phyloP scores from a whole-genome alignment of 2,113 vertebrate species.

The Gadus macrocephalus region DNA sequence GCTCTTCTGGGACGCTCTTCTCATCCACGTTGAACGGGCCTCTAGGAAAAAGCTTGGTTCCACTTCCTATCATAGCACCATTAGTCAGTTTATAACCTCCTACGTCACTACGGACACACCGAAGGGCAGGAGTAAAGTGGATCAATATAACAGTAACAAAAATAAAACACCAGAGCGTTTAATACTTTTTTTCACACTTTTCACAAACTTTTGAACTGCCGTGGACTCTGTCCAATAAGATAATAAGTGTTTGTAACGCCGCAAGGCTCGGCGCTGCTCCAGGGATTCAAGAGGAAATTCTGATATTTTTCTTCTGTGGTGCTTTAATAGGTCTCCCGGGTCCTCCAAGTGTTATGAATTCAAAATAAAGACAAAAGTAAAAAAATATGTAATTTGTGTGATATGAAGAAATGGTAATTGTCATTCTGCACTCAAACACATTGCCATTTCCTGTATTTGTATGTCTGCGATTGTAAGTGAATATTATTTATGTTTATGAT shows the following conservation, averaged over 20 bases:
- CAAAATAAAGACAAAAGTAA: slow-evolving; percentile 47
- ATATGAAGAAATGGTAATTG: slow-evolving; percentile 44
- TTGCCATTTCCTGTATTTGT: too few relatives aligned
- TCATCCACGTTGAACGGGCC: too few relatives aligned
- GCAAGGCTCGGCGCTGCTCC: slow-evolving; percentile 52
- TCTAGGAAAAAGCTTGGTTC: neutral
- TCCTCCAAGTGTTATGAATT: slow-evolving; percentile 49
- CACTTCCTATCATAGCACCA: neutral
- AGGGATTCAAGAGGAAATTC: slow-evolving; percentile 72
- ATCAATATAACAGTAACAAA: slow-evolving; percentile 48
- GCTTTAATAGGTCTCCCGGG: slow-evolving; percentile 77
- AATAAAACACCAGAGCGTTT: slow-evolving; percentile 20
- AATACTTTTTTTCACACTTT: slow-evolving; percentile 24
- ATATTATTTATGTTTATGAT: neutral
- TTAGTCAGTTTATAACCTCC: slow-evolving; percentile 3
- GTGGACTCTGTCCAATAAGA: slow-evolving; percentile 52
- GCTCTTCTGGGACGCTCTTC: too few relatives aligned
- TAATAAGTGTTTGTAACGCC: slow-evolving; percentile 63
- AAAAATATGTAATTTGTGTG: slow-evolving; percentile 70
- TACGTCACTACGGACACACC: too few relatives aligned
- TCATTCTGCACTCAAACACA: neutral
- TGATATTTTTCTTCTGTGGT: slow-evolving; percentile 74
- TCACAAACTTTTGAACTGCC: slow-evolving; percentile 60
- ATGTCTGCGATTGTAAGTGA: neutral
- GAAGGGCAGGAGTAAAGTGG: slow-evolving; percentile 36